Evolutionary conservation across 2,113 vertebrate species (phyloP).

Genomic region (Alligator sinensis): DNA sequence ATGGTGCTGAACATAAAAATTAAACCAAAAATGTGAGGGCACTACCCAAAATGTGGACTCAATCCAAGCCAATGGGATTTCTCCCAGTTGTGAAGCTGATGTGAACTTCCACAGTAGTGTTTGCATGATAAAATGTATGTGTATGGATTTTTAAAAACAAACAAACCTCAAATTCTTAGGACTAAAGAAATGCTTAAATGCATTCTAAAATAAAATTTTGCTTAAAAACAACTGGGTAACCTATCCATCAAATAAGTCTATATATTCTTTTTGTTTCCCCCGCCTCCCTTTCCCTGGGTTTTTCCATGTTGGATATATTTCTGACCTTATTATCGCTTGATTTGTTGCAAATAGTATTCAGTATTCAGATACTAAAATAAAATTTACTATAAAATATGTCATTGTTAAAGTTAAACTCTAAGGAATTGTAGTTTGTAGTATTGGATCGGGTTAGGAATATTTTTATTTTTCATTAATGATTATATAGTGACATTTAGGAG

Average conservation of each 20-base stretch:
- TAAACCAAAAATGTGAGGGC: background rate
- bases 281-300: too few species aligned
- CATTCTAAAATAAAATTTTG: background rate
- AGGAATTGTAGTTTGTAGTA: background rate
- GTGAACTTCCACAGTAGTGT: background rate
- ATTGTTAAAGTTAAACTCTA: conserved; percentile 12
- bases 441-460: background rate
- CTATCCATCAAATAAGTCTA: background rate
- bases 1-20: background rate
- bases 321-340: background rate
- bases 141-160: background rate
- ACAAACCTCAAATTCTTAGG: background rate
- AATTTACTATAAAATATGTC: background rate
- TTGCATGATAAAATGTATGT: background rate
- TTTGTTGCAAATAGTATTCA: background rate
- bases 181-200: background rate
- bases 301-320: background rate
- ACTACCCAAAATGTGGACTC: background rate
- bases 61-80: background rate
- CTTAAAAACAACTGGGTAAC: background rate
- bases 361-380: background rate
- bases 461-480: background rate
- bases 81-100: background rate
- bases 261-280: background rate
- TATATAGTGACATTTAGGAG: background rate